Base-by-base conservation (phyloP, 92 coral and sea anemone genomes). In the Epizoanthus stellaris region DNA sequence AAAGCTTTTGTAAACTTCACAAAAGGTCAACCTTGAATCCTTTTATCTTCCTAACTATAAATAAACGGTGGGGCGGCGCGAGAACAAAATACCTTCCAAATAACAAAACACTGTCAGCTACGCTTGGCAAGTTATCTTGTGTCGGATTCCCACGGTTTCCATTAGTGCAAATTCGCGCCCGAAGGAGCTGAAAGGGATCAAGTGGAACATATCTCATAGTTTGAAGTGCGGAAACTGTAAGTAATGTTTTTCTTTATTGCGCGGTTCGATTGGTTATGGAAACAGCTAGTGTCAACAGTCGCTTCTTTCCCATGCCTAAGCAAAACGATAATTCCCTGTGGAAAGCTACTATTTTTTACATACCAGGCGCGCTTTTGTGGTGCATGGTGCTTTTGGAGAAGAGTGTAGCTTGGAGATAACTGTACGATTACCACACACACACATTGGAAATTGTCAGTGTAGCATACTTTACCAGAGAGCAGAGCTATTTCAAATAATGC, bases 1-100 rank as follows among this genome's bases (percentile, higher is more conserved):
- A 72, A n/a, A 42, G 77, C 60, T 34, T 72, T 72, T 72, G 77
- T 72, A 42, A 72, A 72, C 25, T 47, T 20, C 12, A 72, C 77
- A 72, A 72, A 72, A 49, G 77, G 77, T 72, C 59, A 72, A 72
- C 77, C 77, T 54, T 72, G 57, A 72, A 72, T 34, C 77, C 77
- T 43, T 72, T 72, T 43, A 72, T 72, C 60, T 47, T 43, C 4
- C 54, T 19, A 57, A 19, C 25, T 52, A 42, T 40, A 70, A 70
- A 70, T 70, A 72, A 72, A 72, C 77, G 77, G 77, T 45, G 21
- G 77, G 77, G 47, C 20, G 59, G 77, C 77, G 77, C 47, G 77
- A 72, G 77, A 72, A 72, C 58, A n/a, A 43, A 43, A 72, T 72
- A 43, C 77, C 77, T 38, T 9, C 49, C 76, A 45, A 49, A 72